A percentile compares a stretch with the other conserved stretches of the same genome.
These are phyloP conservation scores for Drosophila leontia DNA, from an alignment of 1,140 invertebrate species.

Conservation along the genomic window DNA sequence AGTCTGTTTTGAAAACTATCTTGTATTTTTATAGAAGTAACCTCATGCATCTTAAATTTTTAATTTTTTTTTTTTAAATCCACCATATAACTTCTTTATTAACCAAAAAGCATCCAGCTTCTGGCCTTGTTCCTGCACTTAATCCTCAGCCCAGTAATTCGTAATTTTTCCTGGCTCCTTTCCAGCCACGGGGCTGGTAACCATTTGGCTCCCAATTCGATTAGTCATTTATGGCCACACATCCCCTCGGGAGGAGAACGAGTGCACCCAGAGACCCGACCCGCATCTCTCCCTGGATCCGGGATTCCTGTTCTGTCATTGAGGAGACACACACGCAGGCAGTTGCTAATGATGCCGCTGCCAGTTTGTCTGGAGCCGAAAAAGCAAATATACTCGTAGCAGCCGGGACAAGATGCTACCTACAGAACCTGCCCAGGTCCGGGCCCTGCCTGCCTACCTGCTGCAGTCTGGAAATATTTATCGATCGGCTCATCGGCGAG, in stretches of 20 bases:
- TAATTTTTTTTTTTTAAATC: not conserved
- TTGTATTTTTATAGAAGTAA: not conserved
- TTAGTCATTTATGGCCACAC: conserved; percentile 60
- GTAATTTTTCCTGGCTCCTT: conserved; percentile 9
- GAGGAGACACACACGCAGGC: conserved; percentile 36
- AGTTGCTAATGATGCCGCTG: conserved; percentile 77
- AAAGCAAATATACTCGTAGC: conserved; percentile 38
- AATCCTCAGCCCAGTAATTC: conserved; percentile 7
- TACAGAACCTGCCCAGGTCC: conserved; percentile 16
- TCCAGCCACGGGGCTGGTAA: conserved; percentile 9
- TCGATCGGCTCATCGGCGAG: conserved; percentile 67
- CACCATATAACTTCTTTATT: no score
- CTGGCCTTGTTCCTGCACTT: no score
- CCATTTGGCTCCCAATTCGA: conserved; percentile 67
- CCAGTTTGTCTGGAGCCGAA: conserved; percentile 71
- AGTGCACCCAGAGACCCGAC: conserved; percentile 26
- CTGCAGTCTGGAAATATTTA: conserved; percentile 71
- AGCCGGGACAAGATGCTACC: conserved; percentile 59
- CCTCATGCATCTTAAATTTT: not conserved
- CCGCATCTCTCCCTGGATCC: conserved; percentile 36
- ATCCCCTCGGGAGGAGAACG: conserved; percentile 6
- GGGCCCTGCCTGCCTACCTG: conserved; percentile 54
- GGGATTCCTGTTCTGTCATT: conserved; percentile 56
- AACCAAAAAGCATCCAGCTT: not conserved
- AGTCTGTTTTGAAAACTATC: no score